phyloP scores from a whole-genome alignment of 2,888 invertebrate genomes.

The Orthosia gracilis region DNA sequence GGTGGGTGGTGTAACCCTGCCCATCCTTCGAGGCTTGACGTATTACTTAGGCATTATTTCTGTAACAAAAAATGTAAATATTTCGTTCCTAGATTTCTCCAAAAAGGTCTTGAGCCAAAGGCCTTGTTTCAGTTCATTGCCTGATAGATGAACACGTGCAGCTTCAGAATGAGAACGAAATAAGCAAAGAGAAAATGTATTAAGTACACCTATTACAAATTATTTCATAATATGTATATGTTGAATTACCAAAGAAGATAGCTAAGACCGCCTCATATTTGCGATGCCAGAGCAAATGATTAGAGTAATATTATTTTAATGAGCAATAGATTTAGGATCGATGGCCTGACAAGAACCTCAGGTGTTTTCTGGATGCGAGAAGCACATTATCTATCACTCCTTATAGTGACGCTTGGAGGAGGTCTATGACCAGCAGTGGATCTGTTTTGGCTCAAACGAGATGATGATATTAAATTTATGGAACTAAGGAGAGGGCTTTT shows the following conservation, averaged over 20 bases:
- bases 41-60: constrained; percentile 4
- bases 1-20: neutral
- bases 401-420: too few species aligned
- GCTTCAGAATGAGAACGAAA: neutral
- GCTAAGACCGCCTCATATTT: too few species aligned
- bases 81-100: constrained; percentile 8
- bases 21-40: neutral
- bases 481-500: too few species aligned
- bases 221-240: neutral
- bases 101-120: constrained; percentile 11
- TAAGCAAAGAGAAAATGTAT: neutral
- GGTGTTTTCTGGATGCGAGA: too few species aligned
- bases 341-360: too few species aligned
- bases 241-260: too few species aligned
- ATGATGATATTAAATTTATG: too few species aligned
- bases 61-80: constrained; percentile 30
- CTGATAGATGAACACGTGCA: neutral
- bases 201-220: too few species aligned
- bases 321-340: too few species aligned
- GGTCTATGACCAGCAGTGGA: too few species aligned
- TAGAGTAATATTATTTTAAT: neutral
- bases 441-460: too few species aligned
- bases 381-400: too few species aligned
- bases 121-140: constrained; percentile 19
- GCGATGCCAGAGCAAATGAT: neutral